Evolutionary conservation across 2,888 invertebrate genomes (phyloP).

Genomic region (Eucera pruinosa): DNA sequence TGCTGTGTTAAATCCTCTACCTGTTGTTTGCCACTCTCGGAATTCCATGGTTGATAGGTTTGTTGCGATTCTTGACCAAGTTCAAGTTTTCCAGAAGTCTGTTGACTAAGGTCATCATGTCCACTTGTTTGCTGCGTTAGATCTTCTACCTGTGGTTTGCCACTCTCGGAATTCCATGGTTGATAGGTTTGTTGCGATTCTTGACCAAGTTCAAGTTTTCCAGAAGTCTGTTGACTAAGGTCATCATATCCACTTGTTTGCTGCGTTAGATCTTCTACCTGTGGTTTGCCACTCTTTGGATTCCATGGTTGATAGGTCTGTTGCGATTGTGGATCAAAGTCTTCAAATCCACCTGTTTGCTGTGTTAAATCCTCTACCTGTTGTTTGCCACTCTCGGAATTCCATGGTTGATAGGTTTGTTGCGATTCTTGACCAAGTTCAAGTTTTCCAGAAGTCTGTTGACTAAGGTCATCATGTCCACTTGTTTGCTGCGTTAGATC

Average conservation of each 20-base stretch:
- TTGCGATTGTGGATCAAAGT: slow-evolving; percentile 50
- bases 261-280: slow-evolving; percentile 47
- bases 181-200: slow-evolving; percentile 44
- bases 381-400: slow-evolving; percentile 44
- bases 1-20: slow-evolving; percentile 27
- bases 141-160: slow-evolving; percentile 38
- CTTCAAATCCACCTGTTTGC: slow-evolving; percentile 42
- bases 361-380: slow-evolving; percentile 19
- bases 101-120: slow-evolving; percentile 60
- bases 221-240: slow-evolving; percentile 55
- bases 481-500: slow-evolving; percentile 61
- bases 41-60: slow-evolving; percentile 50
- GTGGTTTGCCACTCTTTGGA: slow-evolving; percentile 23
- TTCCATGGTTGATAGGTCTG: slow-evolving; percentile 35
- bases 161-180: slow-evolving; percentile 8
- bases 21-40: slow-evolving; percentile 44
- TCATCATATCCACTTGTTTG: slow-evolving; percentile 50
- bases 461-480: slow-evolving; percentile 53
- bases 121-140: slow-evolving; percentile 60
- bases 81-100: slow-evolving; percentile 42
- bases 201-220: slow-evolving; percentile 56
- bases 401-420: slow-evolving; percentile 50
- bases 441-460: slow-evolving; percentile 53
- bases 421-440: slow-evolving; percentile 41
- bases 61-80: slow-evolving; percentile 35